Percentiles rank a stretch among this genome's conserved stretches.
Evolutionary conservation across 1,140 invertebrate species (phyloP).

Genomic region (Nautilus pompilius): DNA sequence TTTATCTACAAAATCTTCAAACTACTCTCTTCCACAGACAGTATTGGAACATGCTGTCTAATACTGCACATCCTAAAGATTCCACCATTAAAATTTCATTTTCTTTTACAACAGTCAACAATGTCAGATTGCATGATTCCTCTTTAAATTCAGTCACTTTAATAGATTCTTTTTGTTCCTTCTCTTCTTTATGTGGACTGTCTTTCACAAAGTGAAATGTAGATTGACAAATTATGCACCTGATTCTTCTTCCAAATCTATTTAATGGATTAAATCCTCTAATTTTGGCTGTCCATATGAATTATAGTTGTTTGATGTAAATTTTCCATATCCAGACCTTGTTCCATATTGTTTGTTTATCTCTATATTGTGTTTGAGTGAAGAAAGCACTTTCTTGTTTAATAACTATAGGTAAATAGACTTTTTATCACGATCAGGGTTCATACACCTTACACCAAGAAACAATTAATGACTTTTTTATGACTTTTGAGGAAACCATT

Average conservation of each 20-base stretch:
- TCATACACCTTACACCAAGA: no score
- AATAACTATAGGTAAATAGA: background rate
- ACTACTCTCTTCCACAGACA: constrained; percentile 10
- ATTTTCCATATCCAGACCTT: background rate
- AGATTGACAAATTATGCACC: constrained; percentile 1
- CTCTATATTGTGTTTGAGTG: background rate
- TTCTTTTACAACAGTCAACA: background rate
- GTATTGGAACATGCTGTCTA: constrained; percentile 7
- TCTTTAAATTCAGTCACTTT: background rate
- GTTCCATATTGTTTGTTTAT: no score
- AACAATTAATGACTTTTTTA: no score
- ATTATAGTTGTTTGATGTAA: background rate
- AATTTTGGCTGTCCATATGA: background rate
- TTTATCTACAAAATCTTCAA: constrained; percentile 5
- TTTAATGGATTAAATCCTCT: background rate
- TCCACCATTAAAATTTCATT: constrained; percentile 1
- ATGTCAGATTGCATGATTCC: background rate
- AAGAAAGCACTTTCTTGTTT: background rate
- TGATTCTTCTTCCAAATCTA: constrained; percentile 1
- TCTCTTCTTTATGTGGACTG: constrained; percentile 4
- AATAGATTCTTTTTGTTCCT: background rate
- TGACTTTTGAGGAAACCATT: no score
- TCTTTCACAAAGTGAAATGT: constrained; percentile 4
- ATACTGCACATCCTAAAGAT: background rate
- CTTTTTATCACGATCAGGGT: background rate